These are phyloP conservation scores for Polyergus mexicanus DNA, from an alignment of 1,140 invertebrate genomes.

Conservation along the genomic window DNA sequence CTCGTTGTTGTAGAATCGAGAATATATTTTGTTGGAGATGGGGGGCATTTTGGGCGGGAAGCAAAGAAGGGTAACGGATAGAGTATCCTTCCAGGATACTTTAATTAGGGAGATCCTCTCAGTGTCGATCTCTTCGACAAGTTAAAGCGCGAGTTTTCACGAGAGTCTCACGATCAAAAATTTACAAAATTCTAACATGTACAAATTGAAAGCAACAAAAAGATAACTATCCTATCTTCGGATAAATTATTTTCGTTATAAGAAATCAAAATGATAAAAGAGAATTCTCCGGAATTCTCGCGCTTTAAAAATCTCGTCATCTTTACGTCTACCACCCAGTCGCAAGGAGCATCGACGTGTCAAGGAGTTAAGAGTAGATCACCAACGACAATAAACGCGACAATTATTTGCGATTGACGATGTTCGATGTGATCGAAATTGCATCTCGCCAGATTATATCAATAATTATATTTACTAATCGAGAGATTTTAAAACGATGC, in stretches of 20 bases:
- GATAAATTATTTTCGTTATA: not conserved
- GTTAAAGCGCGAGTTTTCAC: not conserved
- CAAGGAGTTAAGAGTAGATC: conserved; percentile 19
- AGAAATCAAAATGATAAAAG: not conserved
- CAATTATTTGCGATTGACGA: conserved; percentile 19
- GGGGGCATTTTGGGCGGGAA: too few species aligned
- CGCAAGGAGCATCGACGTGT: conserved; percentile 41
- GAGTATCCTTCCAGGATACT: conserved; percentile 32
- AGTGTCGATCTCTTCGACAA: conserved; percentile 23
- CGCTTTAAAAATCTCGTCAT: conserved; percentile 2
- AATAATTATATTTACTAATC: not conserved
- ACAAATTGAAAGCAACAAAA: not conserved
- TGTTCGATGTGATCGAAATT: not conserved
- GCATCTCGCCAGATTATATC: not conserved
- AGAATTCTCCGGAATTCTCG: not conserved
- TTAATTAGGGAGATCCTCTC: conserved; percentile 38
- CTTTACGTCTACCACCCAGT: conserved; percentile 43
- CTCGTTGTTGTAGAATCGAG: conserved; percentile 50
- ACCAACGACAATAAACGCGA: not conserved
- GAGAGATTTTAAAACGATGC: not conserved
- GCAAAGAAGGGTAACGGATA: not conserved
- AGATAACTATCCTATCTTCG: not conserved
- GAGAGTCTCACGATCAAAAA: not conserved
- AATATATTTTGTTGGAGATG: not conserved
- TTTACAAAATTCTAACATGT: not conserved